Base-by-base conservation (phyloP, 1,140 invertebrate genomes). In the Cydia amplana region DNA sequence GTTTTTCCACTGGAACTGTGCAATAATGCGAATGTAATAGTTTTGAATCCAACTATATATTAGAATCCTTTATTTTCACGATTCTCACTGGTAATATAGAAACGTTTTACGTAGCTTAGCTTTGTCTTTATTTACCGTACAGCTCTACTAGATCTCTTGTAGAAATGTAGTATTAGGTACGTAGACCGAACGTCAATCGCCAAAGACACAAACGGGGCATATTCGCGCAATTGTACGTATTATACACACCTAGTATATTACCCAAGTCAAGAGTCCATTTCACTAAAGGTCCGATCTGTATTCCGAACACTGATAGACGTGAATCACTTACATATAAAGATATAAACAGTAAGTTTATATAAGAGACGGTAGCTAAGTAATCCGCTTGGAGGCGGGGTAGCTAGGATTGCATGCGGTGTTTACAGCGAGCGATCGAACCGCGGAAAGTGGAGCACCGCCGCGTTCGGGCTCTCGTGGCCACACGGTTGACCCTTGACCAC, bases 381-480 rank as follows among this genome's bases (percentile, higher is more conserved):
- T 60, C 55, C 55, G 55, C 51, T 18, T n/a, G 51, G 51, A 55
- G 51, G 51, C 18, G 55, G 55, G 18, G 55, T 20, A 4, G 55
- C 20, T 60, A 20, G 7, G 20, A 23, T 60, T 60, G 55, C 55
- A 60, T 60, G 55, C 55, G n/a, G 55, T 60, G 55, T 60, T 60
- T 60, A 60, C 55, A n/a, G 20, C 55, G 20, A n/a, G 55, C 55
- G 55, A 60, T 60, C 55, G 55, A 60, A 60, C 20, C 20, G 55
- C 9, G 55, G 51, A 60, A 60, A 60, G 55, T 60, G 55, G 55
- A 60, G 55, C 55, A 60, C 55, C 55, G 20, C 55, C 20, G 55
- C 20, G 20, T 9, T 9, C 16, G 55, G 55, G 55, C 55, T 23
- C 4, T 51, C 49, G 49, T 51, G 49, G 20, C 55, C 55, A 10